Evolutionary conservation across 2,797 vertebrate species (phyloP).

Genomic region (Melanotaenia pygmaea): DNA sequence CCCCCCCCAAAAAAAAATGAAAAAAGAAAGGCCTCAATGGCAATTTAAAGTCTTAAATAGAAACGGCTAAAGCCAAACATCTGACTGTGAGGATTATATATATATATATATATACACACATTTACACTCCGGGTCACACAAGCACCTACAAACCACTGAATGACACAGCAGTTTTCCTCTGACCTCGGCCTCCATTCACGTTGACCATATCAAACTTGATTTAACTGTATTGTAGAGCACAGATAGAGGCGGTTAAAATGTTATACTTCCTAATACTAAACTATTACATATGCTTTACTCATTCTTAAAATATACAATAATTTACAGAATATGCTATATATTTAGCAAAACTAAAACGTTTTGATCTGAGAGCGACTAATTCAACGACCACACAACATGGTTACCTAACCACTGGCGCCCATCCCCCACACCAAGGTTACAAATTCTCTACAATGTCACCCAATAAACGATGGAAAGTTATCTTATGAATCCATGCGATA

Average conservation of each 20-base stretch:
- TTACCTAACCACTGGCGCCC: slow-evolving; percentile 76
- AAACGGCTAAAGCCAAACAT: background rate
- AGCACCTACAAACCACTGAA: slow-evolving; percentile 29
- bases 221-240: background rate
- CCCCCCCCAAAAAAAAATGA: no score
- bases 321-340: background rate
- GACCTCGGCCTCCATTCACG: background rate
- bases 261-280: background rate
- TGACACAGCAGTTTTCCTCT: slow-evolving; percentile 80
- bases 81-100: background rate
- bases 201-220: background rate
- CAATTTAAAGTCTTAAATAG: no score
- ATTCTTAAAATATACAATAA: background rate
- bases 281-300: background rate
- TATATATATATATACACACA: no score
- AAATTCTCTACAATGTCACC: slow-evolving; percentile 78
- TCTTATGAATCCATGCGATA: fast-evolving
- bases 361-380: background rate
- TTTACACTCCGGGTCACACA: background rate
- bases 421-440: slow-evolving; percentile 87
- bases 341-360: background rate
- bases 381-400: slow-evolving; percentile 45
- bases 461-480: slow-evolving; percentile 17
- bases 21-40: slow-evolving; percentile 32
- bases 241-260: background rate